Percentiles rank a stretch among this genome's conserved stretches.
These are phyloP conservation scores for Tetramorium bicarinatum DNA, from an alignment of 2,888 invertebrate species.

Conservation along the genomic window DNA sequence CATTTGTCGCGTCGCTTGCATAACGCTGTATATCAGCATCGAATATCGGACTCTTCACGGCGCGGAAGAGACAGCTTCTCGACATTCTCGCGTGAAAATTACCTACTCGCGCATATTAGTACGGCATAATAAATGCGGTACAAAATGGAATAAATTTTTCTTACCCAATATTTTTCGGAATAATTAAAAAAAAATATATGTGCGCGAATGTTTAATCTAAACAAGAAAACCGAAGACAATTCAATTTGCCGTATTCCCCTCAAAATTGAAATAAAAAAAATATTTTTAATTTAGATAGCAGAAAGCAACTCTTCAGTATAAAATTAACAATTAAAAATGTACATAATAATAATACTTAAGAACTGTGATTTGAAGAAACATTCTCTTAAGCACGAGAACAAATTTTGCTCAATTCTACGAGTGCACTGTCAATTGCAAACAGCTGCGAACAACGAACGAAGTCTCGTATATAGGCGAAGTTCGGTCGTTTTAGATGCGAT, in stretches of 20 bases:
- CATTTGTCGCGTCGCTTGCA: constrained; percentile 63
- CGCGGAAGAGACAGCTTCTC: not conserved
- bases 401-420: constrained; percentile 19
- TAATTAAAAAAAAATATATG: constrained; percentile 9
- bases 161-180: not conserved
- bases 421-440: constrained; percentile 32
- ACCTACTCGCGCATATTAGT: not conserved
- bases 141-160: constrained; percentile 25
- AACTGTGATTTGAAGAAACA: not conserved
- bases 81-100: constrained; percentile 15
- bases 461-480: constrained; percentile 38
- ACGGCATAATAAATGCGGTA: not conserved
- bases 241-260: not conserved
- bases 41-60: constrained; percentile 33
- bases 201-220: not conserved
- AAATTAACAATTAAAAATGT: not conserved
- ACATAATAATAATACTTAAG: not conserved
- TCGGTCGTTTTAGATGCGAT: constrained; percentile 35
- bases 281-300: not conserved
- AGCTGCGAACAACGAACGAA: constrained; percentile 57
- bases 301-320: not conserved
- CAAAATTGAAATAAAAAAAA: not conserved
- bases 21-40: constrained; percentile 36
- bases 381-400: not conserved
- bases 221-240: not conserved